Percentiles rank a stretch among this genome's conserved stretches.
These are phyloP conservation scores for Poecilobothrus nobilitatus DNA, from an alignment of 2,888 invertebrate genomes.

Conservation along the genomic window DNA sequence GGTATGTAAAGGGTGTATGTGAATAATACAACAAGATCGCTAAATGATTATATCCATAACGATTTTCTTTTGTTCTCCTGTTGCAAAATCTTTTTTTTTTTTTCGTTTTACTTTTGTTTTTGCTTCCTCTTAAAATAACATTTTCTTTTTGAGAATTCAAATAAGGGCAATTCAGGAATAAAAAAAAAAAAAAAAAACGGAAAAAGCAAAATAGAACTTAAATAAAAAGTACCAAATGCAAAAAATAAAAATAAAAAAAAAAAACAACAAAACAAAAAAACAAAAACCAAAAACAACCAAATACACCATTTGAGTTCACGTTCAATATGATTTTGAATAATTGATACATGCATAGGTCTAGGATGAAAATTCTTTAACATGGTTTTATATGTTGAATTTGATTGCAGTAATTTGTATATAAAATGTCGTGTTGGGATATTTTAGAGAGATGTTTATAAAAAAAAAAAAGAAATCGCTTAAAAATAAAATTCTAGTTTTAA, in stretches of 20 bases:
- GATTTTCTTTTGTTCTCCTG: neutral
- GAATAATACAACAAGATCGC: neutral
- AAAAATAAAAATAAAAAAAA: neutral
- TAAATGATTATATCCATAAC: neutral
- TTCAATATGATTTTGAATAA: conserved; percentile 10
- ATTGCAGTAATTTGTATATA: conserved; percentile 10
- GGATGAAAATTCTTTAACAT: conserved; percentile 8
- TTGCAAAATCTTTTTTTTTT: no score
- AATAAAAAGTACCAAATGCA: neutral
- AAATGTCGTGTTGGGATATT: conserved; percentile 3
- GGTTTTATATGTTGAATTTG: conserved; percentile 9
- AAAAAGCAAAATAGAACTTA: no score
- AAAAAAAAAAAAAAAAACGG: neutral
- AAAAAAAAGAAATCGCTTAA: neutral
- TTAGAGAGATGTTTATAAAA: neutral
- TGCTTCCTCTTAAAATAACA: no score
- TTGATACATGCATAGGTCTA: conserved; percentile 8
- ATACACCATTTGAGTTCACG: conserved; percentile 1
- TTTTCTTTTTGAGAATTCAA: neutral
- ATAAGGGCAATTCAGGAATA: neutral
- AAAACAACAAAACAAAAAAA: neutral
- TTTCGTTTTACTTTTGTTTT: no score
- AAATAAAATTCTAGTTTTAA: neutral
- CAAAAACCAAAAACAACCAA: neutral
- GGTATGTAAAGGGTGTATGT: neutral